Conservation (phyloP, 2,888 invertebrate genomes). For the Geophilus truncorum region DNA sequence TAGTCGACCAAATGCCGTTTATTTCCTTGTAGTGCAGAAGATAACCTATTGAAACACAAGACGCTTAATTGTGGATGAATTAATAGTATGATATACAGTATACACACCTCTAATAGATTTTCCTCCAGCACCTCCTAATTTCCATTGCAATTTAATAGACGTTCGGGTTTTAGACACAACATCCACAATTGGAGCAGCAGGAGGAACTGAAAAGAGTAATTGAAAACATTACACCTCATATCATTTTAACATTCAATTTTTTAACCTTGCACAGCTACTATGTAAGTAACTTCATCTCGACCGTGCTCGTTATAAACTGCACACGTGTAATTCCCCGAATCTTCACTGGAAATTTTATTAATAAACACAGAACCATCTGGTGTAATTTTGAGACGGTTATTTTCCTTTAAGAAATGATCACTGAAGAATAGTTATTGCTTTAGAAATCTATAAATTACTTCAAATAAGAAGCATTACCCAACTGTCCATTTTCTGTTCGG, state of each 20-base stretch:
- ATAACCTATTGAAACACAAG: not conserved
- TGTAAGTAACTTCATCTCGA: not conserved
- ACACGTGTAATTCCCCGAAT: not conserved
- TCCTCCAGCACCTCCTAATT: not conserved
- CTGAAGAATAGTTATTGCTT: not conserved
- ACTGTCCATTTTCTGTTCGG: constrained; percentile 27
- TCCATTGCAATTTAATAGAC: not conserved
- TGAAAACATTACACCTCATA: not conserved
- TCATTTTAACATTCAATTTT: not conserved
- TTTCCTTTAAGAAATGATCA: not conserved
- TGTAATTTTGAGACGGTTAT: not conserved
- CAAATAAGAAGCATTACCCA: constrained; percentile 16
- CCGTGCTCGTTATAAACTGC: not conserved
- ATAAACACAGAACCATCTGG: not conserved
- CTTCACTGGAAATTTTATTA: not conserved
- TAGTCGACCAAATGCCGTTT: not conserved
- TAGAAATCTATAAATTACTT: too few species aligned
- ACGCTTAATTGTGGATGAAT: too few species aligned
- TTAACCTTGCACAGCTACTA: not conserved
- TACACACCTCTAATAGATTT: not conserved
- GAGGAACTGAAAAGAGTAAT: not conserved
- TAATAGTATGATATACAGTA: too few species aligned
- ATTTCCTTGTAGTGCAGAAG: not conserved
- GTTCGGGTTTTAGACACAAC: not conserved
- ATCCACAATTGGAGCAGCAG: not conserved